Evolutionary conservation across 2,113 vertebrate genomes (phyloP), one percentile per base, ranked within the genome.

Genomic region (Xiphophorus couchianus): DNA sequence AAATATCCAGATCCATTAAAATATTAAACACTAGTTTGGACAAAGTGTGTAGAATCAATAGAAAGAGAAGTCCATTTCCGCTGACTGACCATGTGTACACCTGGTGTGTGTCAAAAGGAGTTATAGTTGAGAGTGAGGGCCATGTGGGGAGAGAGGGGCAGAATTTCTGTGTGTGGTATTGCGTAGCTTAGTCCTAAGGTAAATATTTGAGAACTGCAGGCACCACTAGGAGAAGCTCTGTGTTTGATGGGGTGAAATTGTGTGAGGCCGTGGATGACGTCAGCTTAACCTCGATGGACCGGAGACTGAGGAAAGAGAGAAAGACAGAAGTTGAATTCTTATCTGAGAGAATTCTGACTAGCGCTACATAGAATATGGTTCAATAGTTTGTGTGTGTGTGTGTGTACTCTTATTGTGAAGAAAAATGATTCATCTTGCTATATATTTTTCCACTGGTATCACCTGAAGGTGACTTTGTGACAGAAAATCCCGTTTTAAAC

Each of bases 131-230:
- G 73, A 73, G 66, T 1, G 13, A 48, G 60, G 42, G 62, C 28
- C 31, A n/a, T 74, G 68, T 77, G 74, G 39, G 39, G 51, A 7
- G 71, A 48, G 71, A 48, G 62, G 29, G 69, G 74, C 73, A 74
- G 74, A 60, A 70, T 73, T 80, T 69, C 54, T 71, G 73, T 78
- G 82, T 85, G 77, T 86, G 80, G 69, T 37, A 82, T 81, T 51
- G 58, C 29, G 27, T 79, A 69, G 69, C 78, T 28, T 17, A 14
- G 69, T 68, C 62, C 69, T 75, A 74, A 74, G 69, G 77, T 89
- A 87, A 86, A 88, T 86, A 87, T 88, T 86, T 87, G 78, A 86
- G 68, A 66, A 83, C 62, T 69, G 72, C 76, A 82, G 80, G 84
- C 74, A 86, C 74, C 78, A 74, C 77, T 77, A 81, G 77, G 48